A percentile compares a stretch with the other conserved stretches of the same genome.
phyloP scores from a whole-genome alignment of 2,888 invertebrate genomes.

The Athripsodes cinereus region DNA sequence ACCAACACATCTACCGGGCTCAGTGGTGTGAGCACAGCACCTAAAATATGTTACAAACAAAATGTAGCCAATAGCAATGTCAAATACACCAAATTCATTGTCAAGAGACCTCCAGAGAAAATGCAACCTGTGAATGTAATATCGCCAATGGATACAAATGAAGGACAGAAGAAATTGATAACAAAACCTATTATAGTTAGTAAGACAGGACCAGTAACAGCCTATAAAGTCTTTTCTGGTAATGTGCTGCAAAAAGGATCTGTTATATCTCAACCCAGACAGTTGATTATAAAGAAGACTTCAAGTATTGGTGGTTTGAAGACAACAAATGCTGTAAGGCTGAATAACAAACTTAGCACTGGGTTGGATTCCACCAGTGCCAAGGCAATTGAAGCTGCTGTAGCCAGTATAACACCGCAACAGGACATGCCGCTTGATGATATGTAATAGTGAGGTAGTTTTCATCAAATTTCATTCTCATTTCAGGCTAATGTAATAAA shows the following conservation, averaged over 20 bases:
- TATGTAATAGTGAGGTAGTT: no score
- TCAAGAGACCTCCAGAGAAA: conserved; percentile 33
- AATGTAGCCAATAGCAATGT: conserved; percentile 23
- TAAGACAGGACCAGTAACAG: conserved; percentile 18
- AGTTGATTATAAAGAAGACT: conserved; percentile 22
- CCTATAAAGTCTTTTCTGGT: conserved; percentile 23
- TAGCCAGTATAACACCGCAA: conserved; percentile 24
- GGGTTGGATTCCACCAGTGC: conserved; percentile 18
- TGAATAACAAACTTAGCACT: conserved; percentile 14
- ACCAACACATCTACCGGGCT: conserved; percentile 3
- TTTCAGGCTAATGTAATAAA: no score
- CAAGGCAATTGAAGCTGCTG: conserved; percentile 25
- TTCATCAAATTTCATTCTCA: no score
- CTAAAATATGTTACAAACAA: conserved; percentile 13
- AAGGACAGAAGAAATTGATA: conserved; percentile 6
- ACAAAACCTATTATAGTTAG: conserved; percentile 23
- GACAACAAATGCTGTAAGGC: conserved; percentile 9
- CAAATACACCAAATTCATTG: conserved; percentile 38
- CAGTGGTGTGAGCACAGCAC: neutral
- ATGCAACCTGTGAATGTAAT: neutral
- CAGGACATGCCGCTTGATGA: conserved; percentile 6
- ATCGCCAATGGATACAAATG: neutral
- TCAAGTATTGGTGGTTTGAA: conserved; percentile 10
- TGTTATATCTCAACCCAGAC: conserved; percentile 10
- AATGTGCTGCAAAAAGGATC: conserved; percentile 21